Base-by-base conservation (phyloP, 1,140 invertebrate species). In the Heterodera schachtii region DNA sequence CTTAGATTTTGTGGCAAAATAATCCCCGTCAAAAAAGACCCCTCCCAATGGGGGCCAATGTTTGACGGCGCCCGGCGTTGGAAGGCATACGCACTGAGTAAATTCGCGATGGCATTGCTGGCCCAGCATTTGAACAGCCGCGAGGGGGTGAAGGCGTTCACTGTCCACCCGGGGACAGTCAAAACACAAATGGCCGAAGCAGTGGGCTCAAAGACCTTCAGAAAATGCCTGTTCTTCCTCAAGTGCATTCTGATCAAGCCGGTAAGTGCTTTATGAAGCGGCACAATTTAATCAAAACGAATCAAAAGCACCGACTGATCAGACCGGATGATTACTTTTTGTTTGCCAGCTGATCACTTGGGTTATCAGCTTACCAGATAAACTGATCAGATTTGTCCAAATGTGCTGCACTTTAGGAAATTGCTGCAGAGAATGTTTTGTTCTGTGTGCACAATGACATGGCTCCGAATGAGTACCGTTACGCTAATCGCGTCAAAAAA, bases 21-120 rank as follows among this genome's bases (percentile, higher is more conserved):
- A n/a, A 82, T 83, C 16, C 81, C 81, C 19, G 21, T 83, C 1
- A 16, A 83, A 19, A 81, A 81, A 47, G 67, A 79, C 21, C 31
- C 44, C 16, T 70, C 21, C 19, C 77, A 84, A 43, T 83, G 82
- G 82, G 57, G 19, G 8, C 71, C 60, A 43, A 81, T 73, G 84
- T 85, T 84, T 44, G 67, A 84, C 16, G 44, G 64, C 41, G 57
- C 60, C 13, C 52, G 44, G 8, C 73, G 71, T 44, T 85, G 78
- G 79, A 85, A 85, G 75, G 47, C 78, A 8, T 84, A 84, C 57
- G 46, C 80, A 11, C 41, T 82, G 13, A 76, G 71, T 67, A 84
- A 84, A 57, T 85, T 85, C 70, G 84, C 84, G 2, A 83, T 47
- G 19, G 84, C 83, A 4, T n/a, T 82, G 9, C 57, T 85, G 16